Evolutionary conservation across 2,797 vertebrate species (phyloP).

Genomic region (Myripristis murdjan): DNA sequence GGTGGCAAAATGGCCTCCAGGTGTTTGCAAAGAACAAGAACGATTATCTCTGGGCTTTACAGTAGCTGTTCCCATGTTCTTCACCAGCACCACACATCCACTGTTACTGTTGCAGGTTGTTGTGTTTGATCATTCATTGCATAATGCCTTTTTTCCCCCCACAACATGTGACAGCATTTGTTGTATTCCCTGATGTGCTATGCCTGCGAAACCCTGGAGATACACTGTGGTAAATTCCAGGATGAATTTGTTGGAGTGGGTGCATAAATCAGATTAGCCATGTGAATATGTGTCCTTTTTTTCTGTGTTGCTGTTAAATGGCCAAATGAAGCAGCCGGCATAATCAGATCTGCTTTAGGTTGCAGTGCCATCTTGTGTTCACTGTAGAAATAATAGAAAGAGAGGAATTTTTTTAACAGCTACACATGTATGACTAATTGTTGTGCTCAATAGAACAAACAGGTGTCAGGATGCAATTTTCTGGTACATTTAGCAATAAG

Average conservation of each 20-base stretch:
- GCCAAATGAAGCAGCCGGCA: background rate
- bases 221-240: conserved; percentile 20
- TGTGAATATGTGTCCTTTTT: conserved; percentile 18
- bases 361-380: conserved; percentile 79
- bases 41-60: background rate
- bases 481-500: background rate
- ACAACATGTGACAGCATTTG: conserved; percentile 37
- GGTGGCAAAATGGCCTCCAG: background rate
- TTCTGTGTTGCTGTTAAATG: conserved; percentile 6
- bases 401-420: too few relatives aligned
- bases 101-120: conserved; percentile 4
- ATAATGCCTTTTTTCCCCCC: conserved; percentile 26
- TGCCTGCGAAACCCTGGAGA: conserved; percentile 28
- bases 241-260: conserved; percentile 36
- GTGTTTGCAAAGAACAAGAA: background rate
- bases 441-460: background rate
- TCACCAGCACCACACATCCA: conserved; percentile 10
- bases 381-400: conserved; percentile 8
- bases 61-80: background rate
- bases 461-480: background rate
- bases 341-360: conserved; percentile 19
- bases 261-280: conserved; percentile 26
- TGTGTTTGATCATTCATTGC: conserved; percentile 32
- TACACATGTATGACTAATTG: background rate
- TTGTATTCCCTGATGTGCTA: conserved; percentile 28